Conservation (phyloP, 2,888 invertebrate species). For the Nasonovia ribisnigri region DNA sequence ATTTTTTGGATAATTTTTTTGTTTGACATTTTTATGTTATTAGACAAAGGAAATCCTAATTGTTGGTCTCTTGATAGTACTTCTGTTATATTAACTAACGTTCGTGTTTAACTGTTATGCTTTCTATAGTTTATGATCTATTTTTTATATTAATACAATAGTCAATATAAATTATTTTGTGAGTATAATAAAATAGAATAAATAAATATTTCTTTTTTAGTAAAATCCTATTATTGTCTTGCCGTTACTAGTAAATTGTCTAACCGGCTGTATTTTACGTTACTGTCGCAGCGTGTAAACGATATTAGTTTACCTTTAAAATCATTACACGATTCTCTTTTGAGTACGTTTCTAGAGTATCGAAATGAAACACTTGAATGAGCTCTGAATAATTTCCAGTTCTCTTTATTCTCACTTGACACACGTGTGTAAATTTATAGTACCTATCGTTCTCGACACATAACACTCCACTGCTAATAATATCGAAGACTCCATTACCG, state of each 20-base stretch:
- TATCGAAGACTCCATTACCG: constrained; percentile 27
- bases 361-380: neutral
- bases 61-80: neutral
- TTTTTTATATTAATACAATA: neutral
- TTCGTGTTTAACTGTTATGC: neutral
- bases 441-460: neutral
- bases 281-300: neutral
- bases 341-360: neutral
- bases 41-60: neutral
- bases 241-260: neutral
- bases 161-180: neutral
- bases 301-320: neutral
- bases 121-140: neutral
- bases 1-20: neutral
- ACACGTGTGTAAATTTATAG: neutral
- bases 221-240: neutral
- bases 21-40: neutral
- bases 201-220: neutral
- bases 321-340: neutral
- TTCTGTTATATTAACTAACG: neutral
- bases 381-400: neutral
- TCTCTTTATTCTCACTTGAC: neutral
- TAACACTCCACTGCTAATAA: neutral
- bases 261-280: neutral
- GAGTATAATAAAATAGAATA: neutral